Conservation (phyloP, 1,140 invertebrate genomes). For the Cherax destructor region DNA sequence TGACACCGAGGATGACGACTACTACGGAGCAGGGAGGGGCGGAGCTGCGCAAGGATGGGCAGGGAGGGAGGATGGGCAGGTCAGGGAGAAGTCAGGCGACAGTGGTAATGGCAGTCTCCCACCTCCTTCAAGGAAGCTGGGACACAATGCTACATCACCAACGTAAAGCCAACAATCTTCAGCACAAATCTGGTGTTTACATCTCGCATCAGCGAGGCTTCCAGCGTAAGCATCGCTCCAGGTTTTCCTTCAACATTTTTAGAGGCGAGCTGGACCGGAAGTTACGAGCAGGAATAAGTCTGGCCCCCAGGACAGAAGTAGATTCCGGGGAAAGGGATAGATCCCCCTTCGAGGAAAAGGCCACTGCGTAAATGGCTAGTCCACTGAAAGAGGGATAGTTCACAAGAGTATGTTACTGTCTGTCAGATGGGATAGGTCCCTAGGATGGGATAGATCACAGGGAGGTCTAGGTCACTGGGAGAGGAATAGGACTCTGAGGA, state of each 20-base stretch:
- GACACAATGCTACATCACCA: slow-evolving; percentile 17
- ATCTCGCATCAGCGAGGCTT: slow-evolving; percentile 37
- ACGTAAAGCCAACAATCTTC: slow-evolving; percentile 38
- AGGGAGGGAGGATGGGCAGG: too few species aligned
- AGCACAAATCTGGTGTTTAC: slow-evolving; percentile 49
- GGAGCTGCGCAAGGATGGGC: too few species aligned
- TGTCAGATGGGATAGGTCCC: too few species aligned
- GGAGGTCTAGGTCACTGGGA: too few species aligned
- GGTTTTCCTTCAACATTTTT: slow-evolving; percentile 36
- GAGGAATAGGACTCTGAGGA: too few species aligned
- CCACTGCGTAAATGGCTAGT: not conserved
- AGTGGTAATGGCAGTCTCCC: not conserved
- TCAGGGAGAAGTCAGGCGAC: not conserved
- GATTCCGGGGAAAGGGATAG: not conserved
- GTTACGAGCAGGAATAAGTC: not conserved
- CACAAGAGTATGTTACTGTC: not conserved
- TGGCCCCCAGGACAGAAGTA: not conserved
- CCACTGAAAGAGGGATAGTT: not conserved
- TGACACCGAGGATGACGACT: too few species aligned
- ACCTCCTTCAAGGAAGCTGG: not conserved
- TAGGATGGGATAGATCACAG: too few species aligned
- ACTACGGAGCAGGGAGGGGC: not conserved
- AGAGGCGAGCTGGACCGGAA: not conserved
- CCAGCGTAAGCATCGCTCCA: slow-evolving; percentile 36
- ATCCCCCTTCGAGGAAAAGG: too few species aligned